These are phyloP conservation scores for Carollia perspicillata DNA, from an alignment of 2,113 vertebrate species.

Conservation along the genomic window DNA sequence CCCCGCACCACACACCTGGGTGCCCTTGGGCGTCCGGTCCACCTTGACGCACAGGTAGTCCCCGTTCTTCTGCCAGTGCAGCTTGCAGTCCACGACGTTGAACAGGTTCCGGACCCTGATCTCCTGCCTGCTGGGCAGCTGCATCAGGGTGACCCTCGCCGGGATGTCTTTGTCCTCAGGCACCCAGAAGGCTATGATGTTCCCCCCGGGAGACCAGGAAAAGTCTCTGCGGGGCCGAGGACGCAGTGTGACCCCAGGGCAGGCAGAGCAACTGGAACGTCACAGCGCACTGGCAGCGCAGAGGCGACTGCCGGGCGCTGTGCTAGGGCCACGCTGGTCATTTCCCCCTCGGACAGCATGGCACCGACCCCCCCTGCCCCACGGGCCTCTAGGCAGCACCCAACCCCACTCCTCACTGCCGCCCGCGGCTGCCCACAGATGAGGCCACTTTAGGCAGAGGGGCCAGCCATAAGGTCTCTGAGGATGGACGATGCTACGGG, in stretches of 20 bases:
- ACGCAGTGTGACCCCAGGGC: rapidly evolving
- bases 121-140: constrained; percentile 94
- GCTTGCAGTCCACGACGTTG: constrained; percentile 97
- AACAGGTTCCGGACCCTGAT: constrained; percentile 97
- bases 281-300: background rate
- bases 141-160: constrained; percentile 97
- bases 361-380: background rate
- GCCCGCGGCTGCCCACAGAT: background rate
- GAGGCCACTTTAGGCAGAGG: background rate
- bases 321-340: rapidly evolving
- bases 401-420: background rate
- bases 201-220: constrained; percentile 98
- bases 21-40: constrained; percentile 96
- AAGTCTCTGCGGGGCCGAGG: constrained; percentile 88
- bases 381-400: rapidly evolving
- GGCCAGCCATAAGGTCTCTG: rapidly evolving
- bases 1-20: constrained; percentile 83
- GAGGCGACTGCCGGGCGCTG: no score
- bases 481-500: background rate
- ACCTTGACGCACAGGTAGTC: constrained; percentile 99
- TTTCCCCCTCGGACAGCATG: background rate
- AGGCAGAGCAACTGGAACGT: rapidly evolving
- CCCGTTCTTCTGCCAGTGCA: constrained; percentile 98
- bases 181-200: constrained; percentile 99
- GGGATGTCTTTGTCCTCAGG: constrained; percentile 99